phyloP scores from a whole-genome alignment of 30 jellyfish, hydroid and myxozoan genomes.

The Nemopilema nomurai region DNA sequence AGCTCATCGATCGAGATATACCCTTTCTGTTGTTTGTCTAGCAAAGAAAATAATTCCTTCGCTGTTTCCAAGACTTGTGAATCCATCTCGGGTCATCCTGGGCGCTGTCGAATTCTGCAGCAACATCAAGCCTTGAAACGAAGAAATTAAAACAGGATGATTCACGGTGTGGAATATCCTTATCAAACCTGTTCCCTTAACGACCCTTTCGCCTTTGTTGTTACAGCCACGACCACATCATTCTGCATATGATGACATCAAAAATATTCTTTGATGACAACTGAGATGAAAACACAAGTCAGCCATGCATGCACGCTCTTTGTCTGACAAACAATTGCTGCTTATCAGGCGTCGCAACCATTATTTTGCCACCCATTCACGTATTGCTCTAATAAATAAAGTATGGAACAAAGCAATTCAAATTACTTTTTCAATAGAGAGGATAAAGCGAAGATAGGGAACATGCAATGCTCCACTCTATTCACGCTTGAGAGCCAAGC shows the following conservation, averaged over 20 bases:
- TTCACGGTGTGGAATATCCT: background rate
- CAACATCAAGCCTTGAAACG: background rate
- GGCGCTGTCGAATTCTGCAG: background rate
- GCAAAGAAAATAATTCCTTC: conserved; percentile 32
- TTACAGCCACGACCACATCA: background rate
- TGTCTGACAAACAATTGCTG: background rate
- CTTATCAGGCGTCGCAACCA: background rate
- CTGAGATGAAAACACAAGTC: background rate
- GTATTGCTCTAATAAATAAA: background rate
- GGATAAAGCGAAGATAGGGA: too few relatives aligned
- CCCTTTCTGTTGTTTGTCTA: conserved; percentile 55
- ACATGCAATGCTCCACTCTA: too few relatives aligned
- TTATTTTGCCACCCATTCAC: background rate
- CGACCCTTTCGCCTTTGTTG: background rate
- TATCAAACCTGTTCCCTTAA: background rate
- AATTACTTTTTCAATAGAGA: background rate
- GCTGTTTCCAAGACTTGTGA: conserved; percentile 50
- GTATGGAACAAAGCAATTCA: background rate
- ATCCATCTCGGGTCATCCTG: conserved; percentile 19
- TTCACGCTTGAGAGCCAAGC: too few relatives aligned
- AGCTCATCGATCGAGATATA: conserved; percentile 48
- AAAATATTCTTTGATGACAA: background rate
- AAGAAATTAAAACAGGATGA: background rate
- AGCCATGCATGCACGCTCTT: background rate
- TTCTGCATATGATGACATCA: background rate